phyloP scores from a whole-genome alignment of 2,888 invertebrate species.

The Scaptomyza reducta region DNA sequence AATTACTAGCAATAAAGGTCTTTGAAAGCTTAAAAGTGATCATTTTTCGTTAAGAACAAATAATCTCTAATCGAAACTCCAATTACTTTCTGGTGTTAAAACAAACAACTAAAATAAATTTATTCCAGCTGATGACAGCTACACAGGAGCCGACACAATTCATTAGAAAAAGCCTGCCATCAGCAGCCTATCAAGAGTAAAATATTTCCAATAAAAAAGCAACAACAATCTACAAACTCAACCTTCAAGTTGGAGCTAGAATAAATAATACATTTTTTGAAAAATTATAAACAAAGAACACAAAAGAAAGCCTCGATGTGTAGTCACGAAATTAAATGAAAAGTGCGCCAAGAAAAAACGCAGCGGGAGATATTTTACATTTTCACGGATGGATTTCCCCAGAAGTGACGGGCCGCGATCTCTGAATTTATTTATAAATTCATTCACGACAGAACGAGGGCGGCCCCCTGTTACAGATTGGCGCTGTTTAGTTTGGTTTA shows the following conservation, averaged over 20 bases:
- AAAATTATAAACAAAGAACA: conserved; percentile 58
- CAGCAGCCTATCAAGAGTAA: conserved; percentile 53
- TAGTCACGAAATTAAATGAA: conserved; percentile 34
- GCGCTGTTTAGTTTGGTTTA: neutral
- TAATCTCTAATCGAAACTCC: neutral
- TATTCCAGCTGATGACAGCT: conserved; percentile 46
- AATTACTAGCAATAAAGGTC: conserved; percentile 39
- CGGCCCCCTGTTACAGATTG: conserved; percentile 5
- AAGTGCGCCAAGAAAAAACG: conserved; percentile 62
- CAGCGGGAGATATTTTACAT: conserved; percentile 78
- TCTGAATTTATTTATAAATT: conserved; percentile 73
- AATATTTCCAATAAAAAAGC: conserved; percentile 8
- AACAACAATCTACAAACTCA: conserved; percentile 10
- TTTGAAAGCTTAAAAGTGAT: conserved; percentile 49
- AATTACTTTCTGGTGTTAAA: conserved; percentile 30
- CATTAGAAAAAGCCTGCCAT: conserved; percentile 51
- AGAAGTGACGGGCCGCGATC: conserved; percentile 62
- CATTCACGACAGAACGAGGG: conserved; percentile 71
- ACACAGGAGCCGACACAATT: conserved; percentile 47
- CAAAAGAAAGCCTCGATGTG: conserved; percentile 10
- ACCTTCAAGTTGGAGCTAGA: conserved; percentile 35
- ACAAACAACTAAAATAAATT: conserved; percentile 44
- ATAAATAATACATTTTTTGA: conserved; percentile 71
- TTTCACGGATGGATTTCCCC: conserved; percentile 78
- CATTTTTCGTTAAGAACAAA: neutral